Evolutionary conservation across 2,797 vertebrate species (phyloP), one percentile per base, ranked within the genome.

Genomic region (Clamator glandarius): DNA sequence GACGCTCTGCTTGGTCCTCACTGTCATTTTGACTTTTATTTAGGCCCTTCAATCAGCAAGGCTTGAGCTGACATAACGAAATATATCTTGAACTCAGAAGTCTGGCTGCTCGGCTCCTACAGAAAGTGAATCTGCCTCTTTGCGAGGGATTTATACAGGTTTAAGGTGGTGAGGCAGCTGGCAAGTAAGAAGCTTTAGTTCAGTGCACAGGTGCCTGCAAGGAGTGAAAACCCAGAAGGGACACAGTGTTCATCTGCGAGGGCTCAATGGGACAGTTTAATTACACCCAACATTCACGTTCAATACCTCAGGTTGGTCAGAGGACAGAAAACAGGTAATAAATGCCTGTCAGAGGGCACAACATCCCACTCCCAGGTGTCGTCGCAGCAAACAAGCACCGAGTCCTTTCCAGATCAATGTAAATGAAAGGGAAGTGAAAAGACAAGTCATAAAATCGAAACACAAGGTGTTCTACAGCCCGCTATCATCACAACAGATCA

Each of bases 141-240:
- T 18, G 55, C 0, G 9, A 18, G 23, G 87, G 93, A 70, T 85
- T 87, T 76, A 48, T 26, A 14, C 1, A n/a, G 93, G 70, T 79
- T 92, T 78, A 64, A 24, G 24, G 1, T 0, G 0, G 74, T 2
- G 15, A 82, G 46, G 77, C 89, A 91, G 92, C 62, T 93, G 91
- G 74, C 77, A 93, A 75, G 89, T 83, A 91, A 95, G 95, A 4
- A 55, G 94, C 79, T 92, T 48, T 92, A 93, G 63, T 6, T 55
- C 39, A 39, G 23, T 12, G 3, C 7, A 8, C 17, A 10, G 12
- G 46, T 26, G 59, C 25, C 95, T 81, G 84, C 67, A 29, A n/a
- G 2, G 12, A 89, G 81, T 21, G 55, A 84, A 89, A 91, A 62
- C 75, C 44, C 82, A 66, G 75, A 68, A 87, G 55, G 35, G 82